Conservation (phyloP, 2,888 invertebrate species). For the Petrophora chlorosata region DNA sequence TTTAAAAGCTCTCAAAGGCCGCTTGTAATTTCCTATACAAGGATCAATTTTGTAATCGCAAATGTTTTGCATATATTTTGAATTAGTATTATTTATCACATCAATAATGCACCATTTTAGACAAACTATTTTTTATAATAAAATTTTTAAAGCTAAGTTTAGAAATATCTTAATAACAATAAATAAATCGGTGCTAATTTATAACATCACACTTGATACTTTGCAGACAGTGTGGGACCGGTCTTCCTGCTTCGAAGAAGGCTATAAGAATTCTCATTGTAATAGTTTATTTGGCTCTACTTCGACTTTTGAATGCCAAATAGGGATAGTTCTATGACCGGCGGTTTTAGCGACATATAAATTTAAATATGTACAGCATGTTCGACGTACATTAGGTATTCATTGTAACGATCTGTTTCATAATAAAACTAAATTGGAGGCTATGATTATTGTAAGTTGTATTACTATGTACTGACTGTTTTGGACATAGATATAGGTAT, state of each 20-base stretch:
- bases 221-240: conserved; percentile 77
- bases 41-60: too few relatives aligned
- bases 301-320: conserved; percentile 73
- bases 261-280: conserved; percentile 71
- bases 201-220: too few relatives aligned
- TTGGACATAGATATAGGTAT: too few relatives aligned
- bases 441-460: conserved; percentile 11
- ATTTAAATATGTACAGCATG: conserved; percentile 51
- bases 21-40: too few relatives aligned
- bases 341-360: conserved; percentile 41
- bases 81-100: too few relatives aligned
- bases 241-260: conserved; percentile 56
- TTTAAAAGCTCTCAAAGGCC: too few relatives aligned
- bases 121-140: too few relatives aligned
- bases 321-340: conserved; percentile 76
- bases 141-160: too few relatives aligned
- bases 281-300: conserved; percentile 77
- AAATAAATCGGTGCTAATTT: conserved; percentile 19
- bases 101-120: too few relatives aligned
- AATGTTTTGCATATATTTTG: too few relatives aligned
- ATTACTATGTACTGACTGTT: too few relatives aligned
- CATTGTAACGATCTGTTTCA: conserved; percentile 37
- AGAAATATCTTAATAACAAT: too few relatives aligned
- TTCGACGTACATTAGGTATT: conserved; percentile 43
- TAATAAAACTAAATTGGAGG: conserved; percentile 50